These are phyloP conservation scores for Phortica variegata DNA, from an alignment of 1,140 invertebrate genomes.

Conservation along the genomic window DNA sequence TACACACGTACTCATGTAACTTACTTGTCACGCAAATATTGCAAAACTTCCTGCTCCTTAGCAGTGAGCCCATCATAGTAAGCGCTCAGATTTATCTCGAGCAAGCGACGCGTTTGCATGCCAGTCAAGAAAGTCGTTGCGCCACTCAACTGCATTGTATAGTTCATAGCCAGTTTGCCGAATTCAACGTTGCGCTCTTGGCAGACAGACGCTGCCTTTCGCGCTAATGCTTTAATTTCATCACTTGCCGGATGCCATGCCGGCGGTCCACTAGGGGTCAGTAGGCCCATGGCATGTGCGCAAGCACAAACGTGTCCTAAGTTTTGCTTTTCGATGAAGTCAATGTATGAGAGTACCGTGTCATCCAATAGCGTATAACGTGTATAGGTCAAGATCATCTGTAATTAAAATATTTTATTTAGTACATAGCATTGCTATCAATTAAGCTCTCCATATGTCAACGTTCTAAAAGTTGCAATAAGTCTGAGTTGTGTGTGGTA, in stretches of 20 bases:
- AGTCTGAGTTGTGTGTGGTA: too few relatives aligned
- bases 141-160: conserved; percentile 62
- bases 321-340: conserved; percentile 70
- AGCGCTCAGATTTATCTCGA: conserved; percentile 66
- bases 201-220: conserved; percentile 65
- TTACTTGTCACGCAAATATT: conserved; percentile 67
- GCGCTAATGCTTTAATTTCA: conserved; percentile 67
- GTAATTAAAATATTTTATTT: too few relatives aligned
- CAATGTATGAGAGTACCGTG: conserved; percentile 70
- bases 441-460: too few relatives aligned
- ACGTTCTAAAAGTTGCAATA: too few relatives aligned
- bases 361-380: conserved; percentile 79
- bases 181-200: conserved; percentile 70
- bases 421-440: too few relatives aligned
- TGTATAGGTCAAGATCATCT: conserved; percentile 76
- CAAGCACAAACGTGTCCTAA: conserved; percentile 84
- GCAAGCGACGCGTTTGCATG: conserved; percentile 64
- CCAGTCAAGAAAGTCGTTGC: conserved; percentile 69
- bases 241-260: conserved; percentile 80
- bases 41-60: conserved; percentile 63
- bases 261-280: conserved; percentile 74
- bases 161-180: conserved; percentile 70
- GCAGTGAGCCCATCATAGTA: conserved; percentile 63
- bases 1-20: too few relatives aligned
- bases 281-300: conserved; percentile 76